These are phyloP conservation scores for Mormoops blainvillei DNA, from an alignment of 2,113 vertebrate genomes.

Conservation along the genomic window DNA sequence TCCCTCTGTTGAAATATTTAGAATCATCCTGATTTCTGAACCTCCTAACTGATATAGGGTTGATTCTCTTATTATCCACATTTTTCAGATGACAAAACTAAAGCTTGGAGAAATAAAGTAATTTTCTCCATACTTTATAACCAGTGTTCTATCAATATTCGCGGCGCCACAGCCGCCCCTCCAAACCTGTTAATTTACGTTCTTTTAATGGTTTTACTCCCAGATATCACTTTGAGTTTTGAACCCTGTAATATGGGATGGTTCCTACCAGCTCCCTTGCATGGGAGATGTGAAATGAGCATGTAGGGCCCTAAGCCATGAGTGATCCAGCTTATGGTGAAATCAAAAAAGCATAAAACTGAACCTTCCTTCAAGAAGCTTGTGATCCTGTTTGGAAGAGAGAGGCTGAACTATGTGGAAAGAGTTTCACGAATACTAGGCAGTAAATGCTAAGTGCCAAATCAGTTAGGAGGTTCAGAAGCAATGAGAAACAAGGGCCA, in stretches of 20 bases:
- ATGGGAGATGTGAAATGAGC: background rate
- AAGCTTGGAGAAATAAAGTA: background rate
- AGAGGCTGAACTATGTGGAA: background rate
- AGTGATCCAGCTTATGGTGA: background rate
- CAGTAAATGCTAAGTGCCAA: background rate
- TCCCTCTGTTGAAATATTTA: background rate
- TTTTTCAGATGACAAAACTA: background rate
- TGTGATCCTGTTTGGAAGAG: background rate
- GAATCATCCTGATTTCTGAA: background rate
- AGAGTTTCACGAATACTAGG: background rate
- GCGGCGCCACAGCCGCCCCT: accelerated
- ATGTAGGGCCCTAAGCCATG: background rate
- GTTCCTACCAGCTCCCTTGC: background rate
- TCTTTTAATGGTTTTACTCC: background rate
- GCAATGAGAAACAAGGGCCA: background rate
- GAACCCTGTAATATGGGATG: background rate
- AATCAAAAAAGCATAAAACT: background rate
- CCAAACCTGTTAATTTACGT: background rate
- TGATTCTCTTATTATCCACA: background rate
- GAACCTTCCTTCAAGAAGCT: background rate
- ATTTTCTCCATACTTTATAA: background rate
- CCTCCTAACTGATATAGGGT: background rate
- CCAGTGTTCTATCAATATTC: background rate
- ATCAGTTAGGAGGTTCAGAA: background rate
- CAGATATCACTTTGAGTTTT: background rate